phyloP scores from a whole-genome alignment of 2,113 vertebrate species.

The Toxostoma redivivum region DNA sequence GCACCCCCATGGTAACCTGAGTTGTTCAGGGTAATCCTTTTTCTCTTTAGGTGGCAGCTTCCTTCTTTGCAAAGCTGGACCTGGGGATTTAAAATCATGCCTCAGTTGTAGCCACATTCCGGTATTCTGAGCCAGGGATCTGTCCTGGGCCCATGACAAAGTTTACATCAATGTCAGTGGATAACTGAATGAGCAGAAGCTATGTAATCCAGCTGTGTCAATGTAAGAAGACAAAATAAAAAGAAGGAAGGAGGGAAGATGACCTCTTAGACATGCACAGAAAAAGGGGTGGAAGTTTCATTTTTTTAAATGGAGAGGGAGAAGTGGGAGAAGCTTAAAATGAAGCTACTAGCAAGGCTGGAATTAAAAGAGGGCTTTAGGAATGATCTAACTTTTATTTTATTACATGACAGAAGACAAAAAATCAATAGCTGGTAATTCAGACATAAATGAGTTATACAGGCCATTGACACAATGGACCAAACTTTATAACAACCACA shows the following conservation, averaged over 20 bases:
- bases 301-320: background rate
- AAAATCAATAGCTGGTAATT: slow-evolving; percentile 75
- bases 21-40: background rate
- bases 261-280: background rate
- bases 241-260: background rate
- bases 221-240: background rate
- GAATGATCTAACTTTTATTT: slow-evolving; percentile 70
- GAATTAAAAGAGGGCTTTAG: slow-evolving; percentile 59
- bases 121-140: background rate
- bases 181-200: background rate
- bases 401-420: slow-evolving; percentile 74
- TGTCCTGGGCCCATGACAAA: background rate
- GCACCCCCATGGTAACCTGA: background rate
- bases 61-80: background rate
- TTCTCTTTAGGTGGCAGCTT: background rate
- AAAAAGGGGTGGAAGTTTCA: background rate
- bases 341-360: slow-evolving; percentile 11
- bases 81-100: background rate
- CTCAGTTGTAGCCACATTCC: background rate
- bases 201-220: background rate
- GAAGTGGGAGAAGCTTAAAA: background rate
- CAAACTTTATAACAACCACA: slow-evolving; percentile 77
- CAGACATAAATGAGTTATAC: slow-evolving; percentile 79
- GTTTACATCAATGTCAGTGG: background rate
- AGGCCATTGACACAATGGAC: slow-evolving; percentile 78